A percentile compares a stretch with the other conserved stretches of the same genome.
These are phyloP conservation scores for Hedychridium roseum DNA, from an alignment of 2,888 invertebrate genomes.

Conservation along the genomic window DNA sequence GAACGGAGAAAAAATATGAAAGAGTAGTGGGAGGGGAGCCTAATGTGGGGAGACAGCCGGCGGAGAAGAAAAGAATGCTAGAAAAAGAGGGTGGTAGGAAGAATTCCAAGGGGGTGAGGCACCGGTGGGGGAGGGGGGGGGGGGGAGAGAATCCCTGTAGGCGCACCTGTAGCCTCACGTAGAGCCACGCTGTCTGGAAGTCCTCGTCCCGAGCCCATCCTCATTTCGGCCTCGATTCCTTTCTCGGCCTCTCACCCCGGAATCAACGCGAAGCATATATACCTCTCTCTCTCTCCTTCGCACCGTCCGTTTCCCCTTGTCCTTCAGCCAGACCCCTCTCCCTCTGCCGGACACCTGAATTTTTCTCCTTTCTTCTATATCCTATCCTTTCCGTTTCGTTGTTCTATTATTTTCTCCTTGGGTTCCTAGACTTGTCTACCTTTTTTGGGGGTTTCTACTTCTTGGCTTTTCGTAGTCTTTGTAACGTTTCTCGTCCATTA, in stretches of 20 bases:
- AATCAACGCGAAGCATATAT: too few species aligned
- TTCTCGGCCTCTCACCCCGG: constrained; percentile 5
- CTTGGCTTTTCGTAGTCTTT: too few species aligned
- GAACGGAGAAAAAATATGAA: constrained; percentile 27
- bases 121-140: constrained; percentile 5
- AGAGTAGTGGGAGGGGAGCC: constrained; percentile 7
- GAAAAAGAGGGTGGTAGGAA: constrained; percentile 14
- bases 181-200: constrained; percentile 46
- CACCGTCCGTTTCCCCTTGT: constrained; percentile 6
- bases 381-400: too few species aligned
- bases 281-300: background rate
- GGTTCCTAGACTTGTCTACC: too few species aligned
- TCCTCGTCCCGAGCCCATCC: constrained; percentile 31
- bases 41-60: constrained; percentile 21
- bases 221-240: constrained; percentile 24
- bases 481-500: too few species aligned
- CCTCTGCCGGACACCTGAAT: background rate
- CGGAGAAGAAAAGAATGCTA: constrained; percentile 1
- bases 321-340: background rate
- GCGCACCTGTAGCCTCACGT: constrained; percentile 40
- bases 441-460: too few species aligned
- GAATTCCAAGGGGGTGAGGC: background rate
- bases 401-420: too few species aligned
- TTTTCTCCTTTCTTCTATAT: too few species aligned
- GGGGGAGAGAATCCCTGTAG: constrained; percentile 15